Evolutionary conservation across 2,113 vertebrate genomes (phyloP).

Genomic region (Psophia crepitans): DNA sequence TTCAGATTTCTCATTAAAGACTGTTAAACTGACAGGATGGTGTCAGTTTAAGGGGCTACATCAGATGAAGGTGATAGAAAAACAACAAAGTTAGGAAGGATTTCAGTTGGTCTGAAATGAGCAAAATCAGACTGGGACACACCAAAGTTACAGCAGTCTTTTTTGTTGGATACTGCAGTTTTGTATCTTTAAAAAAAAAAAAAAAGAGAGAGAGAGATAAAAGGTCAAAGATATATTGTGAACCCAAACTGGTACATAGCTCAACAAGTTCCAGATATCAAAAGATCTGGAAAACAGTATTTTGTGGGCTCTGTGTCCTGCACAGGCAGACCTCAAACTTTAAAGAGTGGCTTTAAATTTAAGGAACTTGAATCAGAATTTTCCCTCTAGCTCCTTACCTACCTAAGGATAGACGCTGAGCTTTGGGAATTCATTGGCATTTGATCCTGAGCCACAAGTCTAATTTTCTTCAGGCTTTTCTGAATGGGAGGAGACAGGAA

Average conservation of each 20-base stretch:
- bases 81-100: not conserved
- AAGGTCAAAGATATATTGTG: not conserved
- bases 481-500: not conserved
- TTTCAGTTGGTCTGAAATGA: not conserved
- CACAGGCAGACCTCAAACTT: not conserved
- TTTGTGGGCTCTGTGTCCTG: not conserved
- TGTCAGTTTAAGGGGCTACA: fast-evolving
- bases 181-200: not conserved
- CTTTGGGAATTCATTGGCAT: not conserved
- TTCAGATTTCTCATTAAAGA: not conserved
- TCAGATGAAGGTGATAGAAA: not conserved
- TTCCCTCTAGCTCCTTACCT: not conserved
- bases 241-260: not conserved
- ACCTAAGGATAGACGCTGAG: not conserved
- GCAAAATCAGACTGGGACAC: not conserved
- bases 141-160: not conserved
- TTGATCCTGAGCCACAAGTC: not conserved
- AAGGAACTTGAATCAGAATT: not conserved
- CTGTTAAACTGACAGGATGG: not conserved
- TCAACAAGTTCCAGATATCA: not conserved
- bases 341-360: not conserved
- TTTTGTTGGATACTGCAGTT: not conserved
- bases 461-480: not conserved
- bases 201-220: not conserved
- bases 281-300: not conserved